Evolutionary conservation across 2,797 vertebrate genomes (phyloP).

Genomic region (Sebastes minor): DNA sequence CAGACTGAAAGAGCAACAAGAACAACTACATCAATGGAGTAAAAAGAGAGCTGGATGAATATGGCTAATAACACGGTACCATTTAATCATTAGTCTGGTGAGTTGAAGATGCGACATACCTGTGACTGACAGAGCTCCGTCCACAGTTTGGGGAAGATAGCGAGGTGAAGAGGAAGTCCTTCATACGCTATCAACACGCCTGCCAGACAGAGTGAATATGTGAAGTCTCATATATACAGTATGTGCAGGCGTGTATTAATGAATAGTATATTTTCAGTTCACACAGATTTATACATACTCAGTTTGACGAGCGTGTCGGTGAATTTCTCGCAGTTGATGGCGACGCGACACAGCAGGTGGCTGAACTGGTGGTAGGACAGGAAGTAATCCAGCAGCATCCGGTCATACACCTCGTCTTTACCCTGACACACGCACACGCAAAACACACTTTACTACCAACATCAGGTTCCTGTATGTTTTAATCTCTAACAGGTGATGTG

Average conservation of each 20-base stretch:
- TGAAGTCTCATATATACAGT: background rate
- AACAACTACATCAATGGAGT: accelerated
- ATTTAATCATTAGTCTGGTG: background rate
- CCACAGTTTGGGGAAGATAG: constrained; percentile 97
- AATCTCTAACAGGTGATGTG: background rate
- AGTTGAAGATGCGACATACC: constrained; percentile 73
- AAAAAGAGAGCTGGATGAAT: background rate
- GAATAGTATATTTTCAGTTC: background rate
- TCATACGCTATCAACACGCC: constrained; percentile 98
- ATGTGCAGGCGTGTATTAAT: background rate
- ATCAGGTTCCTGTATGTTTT: too few species aligned
- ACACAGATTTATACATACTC: constrained; percentile 86
- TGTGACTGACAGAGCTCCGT: constrained; percentile 96
- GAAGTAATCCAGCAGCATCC: constrained; percentile 98
- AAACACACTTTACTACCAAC: too few species aligned
- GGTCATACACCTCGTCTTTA: constrained; percentile 97
- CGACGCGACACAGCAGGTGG: constrained; percentile 96
- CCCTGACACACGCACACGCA: constrained; percentile 80
- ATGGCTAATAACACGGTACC: background rate
- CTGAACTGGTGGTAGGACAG: constrained; percentile 99
- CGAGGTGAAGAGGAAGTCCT: constrained; percentile 95
- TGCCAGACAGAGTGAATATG: constrained; percentile 42
- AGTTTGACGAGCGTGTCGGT: constrained; percentile 98
- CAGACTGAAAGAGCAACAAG: constrained; percentile 79
- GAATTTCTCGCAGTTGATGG: constrained; percentile 99